Conservation (phyloP, 2,113 vertebrate species). For the Oreochromis niloticus region DNA sequence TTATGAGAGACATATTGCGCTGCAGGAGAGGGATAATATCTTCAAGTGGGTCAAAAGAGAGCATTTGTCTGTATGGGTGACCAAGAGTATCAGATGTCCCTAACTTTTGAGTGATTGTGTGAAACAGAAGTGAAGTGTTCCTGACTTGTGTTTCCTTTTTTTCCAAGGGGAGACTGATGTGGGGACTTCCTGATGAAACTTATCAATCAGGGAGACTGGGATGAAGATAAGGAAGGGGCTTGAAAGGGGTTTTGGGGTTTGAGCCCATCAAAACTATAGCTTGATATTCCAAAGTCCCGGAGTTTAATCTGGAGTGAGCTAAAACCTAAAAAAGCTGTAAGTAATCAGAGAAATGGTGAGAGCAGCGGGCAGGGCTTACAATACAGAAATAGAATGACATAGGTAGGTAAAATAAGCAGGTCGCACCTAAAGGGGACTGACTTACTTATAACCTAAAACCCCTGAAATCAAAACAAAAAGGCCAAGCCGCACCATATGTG, state of each 20-base stretch:
- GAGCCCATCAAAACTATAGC: neutral
- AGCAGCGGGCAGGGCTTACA: neutral
- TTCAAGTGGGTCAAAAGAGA: constrained; percentile 56
- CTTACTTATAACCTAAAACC: constrained; percentile 75
- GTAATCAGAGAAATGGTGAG: neutral
- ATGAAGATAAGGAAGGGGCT: neutral
- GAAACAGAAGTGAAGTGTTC: constrained; percentile 46
- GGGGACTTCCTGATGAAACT: constrained; percentile 42
- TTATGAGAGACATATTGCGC: constrained; percentile 60
- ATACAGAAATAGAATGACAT: constrained; percentile 67
- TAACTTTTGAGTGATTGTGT: constrained; percentile 56
- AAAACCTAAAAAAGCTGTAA: constrained; percentile 29
- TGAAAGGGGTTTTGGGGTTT: neutral
- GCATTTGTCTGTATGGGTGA: constrained; percentile 32
- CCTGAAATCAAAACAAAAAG: constrained; percentile 75
- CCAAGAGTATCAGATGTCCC: constrained; percentile 59
- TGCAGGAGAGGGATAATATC: constrained; percentile 50
- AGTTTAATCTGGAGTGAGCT: neutral
- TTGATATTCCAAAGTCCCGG: neutral
- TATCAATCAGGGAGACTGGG: constrained; percentile 23
- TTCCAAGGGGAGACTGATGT: constrained; percentile 40
- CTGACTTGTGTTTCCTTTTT: constrained; percentile 49
- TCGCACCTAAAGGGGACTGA: constrained; percentile 72
- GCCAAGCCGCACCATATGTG: constrained; percentile 74
- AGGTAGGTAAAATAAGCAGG: constrained; percentile 76